Percentiles rank a stretch among this genome's conserved stretches.
Conservation (phyloP, 1,140 invertebrate species). For the Drosophila teissieri region DNA sequence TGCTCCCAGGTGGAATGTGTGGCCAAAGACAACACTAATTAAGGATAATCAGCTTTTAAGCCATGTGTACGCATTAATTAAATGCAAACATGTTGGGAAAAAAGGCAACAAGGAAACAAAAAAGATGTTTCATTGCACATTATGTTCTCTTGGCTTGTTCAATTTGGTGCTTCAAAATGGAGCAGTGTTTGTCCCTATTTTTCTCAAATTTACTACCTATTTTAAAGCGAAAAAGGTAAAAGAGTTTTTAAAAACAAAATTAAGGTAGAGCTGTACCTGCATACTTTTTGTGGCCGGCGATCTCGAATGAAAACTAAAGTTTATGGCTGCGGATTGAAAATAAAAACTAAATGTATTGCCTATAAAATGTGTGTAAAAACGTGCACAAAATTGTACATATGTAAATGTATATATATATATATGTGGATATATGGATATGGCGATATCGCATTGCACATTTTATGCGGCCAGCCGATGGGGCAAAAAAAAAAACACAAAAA, state of each 20-base stretch:
- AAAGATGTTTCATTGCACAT: not conserved
- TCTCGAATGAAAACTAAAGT: conserved; percentile 1
- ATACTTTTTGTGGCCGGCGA: not conserved
- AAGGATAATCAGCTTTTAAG: conserved; percentile 40
- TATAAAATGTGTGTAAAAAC: conserved; percentile 17
- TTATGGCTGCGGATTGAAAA: conserved; percentile 23
- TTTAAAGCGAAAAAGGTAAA: too few species aligned
- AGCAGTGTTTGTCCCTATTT: too few species aligned
- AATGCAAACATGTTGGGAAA: conserved; percentile 31
- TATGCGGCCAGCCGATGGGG: conserved; percentile 30
- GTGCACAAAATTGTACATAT: conserved; percentile 6
- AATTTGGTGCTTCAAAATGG: too few species aligned
- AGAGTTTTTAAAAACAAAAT: too few species aligned
- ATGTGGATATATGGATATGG: not conserved
- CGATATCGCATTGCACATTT: conserved; percentile 31
- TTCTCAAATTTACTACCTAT: too few species aligned
- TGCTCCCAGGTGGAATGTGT: conserved; percentile 34
- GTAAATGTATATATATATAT: not conserved
- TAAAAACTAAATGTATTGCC: conserved; percentile 26
- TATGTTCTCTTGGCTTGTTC: not conserved
- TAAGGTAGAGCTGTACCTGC: not conserved
- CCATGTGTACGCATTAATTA: conserved; percentile 39
- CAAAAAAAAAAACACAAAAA: not conserved
- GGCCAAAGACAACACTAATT: conserved; percentile 35
- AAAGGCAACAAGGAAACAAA: not conserved